These are phyloP conservation scores for Electrophaes corylata DNA, from an alignment of 2,888 invertebrate species.

Conservation along the genomic window DNA sequence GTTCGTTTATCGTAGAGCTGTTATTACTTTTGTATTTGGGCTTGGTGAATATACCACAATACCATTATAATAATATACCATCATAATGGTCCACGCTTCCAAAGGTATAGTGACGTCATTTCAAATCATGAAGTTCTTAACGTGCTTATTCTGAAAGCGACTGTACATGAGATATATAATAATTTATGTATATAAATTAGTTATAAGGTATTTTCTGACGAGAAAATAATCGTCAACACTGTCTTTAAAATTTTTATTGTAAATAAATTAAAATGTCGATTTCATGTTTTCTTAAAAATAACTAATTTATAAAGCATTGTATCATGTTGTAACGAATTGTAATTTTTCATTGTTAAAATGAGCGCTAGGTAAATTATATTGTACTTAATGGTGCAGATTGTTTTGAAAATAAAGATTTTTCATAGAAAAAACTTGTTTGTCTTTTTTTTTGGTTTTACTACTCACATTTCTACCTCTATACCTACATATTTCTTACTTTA, in stretches of 20 bases:
- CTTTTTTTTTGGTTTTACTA: slow-evolving; percentile 10
- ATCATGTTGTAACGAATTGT: slow-evolving; percentile 41
- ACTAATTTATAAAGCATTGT: slow-evolving; percentile 23
- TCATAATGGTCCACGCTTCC: too few species aligned
- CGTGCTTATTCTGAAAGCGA: too few species aligned
- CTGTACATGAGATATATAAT: not conserved
- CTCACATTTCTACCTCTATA: too few species aligned
- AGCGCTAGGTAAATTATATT: slow-evolving; percentile 70
- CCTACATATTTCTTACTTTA: too few species aligned
- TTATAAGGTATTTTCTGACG: not conserved
- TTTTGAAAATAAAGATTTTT: slow-evolving; percentile 73
- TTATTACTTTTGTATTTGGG: too few species aligned
- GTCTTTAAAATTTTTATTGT: slow-evolving; percentile 10
- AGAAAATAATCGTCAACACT: not conserved
- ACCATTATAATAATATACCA: too few species aligned
- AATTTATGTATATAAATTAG: not conserved
- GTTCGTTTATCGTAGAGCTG: too few species aligned
- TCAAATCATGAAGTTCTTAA: too few species aligned
- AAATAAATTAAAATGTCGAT: slow-evolving; percentile 7
- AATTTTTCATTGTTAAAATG: slow-evolving; percentile 69
- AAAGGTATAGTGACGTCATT: too few species aligned
- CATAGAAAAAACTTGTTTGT: slow-evolving; percentile 37
- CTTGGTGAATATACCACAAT: too few species aligned
- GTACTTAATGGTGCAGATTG: slow-evolving; percentile 69
- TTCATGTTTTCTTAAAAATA: not conserved